Evolutionary conservation across 1,140 invertebrate genomes (phyloP).

Genomic region (Drosophila novamexicana): DNA sequence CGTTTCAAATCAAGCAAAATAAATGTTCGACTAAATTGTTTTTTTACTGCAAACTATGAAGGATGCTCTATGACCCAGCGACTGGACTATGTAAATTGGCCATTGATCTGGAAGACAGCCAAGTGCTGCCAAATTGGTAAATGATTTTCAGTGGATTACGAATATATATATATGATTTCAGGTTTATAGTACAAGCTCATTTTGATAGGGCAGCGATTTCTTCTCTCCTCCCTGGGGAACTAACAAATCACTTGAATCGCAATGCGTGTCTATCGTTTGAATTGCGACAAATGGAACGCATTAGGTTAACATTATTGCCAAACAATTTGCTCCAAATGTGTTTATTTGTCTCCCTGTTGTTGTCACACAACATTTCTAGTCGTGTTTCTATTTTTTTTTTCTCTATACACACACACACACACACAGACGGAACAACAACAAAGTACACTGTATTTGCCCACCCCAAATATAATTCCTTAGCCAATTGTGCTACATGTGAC

Average conservation of each 20-base stretch:
- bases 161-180: background rate
- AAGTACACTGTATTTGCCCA: conserved; percentile 15
- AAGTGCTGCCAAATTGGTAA: conserved; percentile 4
- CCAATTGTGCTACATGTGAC: conserved; percentile 72
- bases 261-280: conserved; percentile 69
- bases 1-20: conserved; percentile 40
- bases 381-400: conserved; percentile 7
- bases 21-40: conserved; percentile 53
- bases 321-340: conserved; percentile 80
- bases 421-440: conserved; percentile 3
- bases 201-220: background rate
- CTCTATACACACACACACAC: conserved; percentile 6
- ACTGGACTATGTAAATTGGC: conserved; percentile 22
- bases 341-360: conserved; percentile 76
- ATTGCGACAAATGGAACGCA: conserved; percentile 81
- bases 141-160: background rate
- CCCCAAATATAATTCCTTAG: conserved; percentile 58
- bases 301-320: conserved; percentile 83
- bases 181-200: background rate
- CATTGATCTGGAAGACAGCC: conserved; percentile 24
- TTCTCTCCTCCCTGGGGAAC: conserved; percentile 15
- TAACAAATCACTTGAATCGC: conserved; percentile 72
- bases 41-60: conserved; percentile 50
- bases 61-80: background rate
- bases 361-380: conserved; percentile 51